Evolutionary conservation across 2,113 vertebrate species (phyloP), one percentile per base, ranked within the genome.

Genomic region (Oreocharis arfaki): DNA sequence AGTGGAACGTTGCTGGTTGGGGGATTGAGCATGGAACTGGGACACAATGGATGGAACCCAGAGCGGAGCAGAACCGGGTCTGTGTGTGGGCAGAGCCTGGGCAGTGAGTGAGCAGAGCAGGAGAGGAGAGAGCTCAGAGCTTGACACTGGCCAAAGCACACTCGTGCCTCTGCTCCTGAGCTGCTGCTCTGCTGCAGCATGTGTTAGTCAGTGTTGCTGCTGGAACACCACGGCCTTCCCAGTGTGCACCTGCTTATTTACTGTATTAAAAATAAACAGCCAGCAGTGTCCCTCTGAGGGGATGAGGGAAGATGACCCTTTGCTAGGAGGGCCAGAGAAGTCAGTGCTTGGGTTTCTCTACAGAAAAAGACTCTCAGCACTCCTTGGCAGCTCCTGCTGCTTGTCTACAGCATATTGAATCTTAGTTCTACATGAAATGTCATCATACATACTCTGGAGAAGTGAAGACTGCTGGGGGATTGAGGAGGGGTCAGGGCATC

Each of bases 241-340:
- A 3, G 7, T 6, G 14, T 9, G 19, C 23, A 11, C 37, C 33
- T 19, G 35, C 50, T 27, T 17, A 5, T 11, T 10, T 3, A 7
- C 4, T 16, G 8, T 39, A 49, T 7, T 1, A 13, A 27, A 69
- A 57, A 39, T 18, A 33, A 37, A 81, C 2, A 86, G 46, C n/a
- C 23, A 6, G 8, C 0, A 2, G 22, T 22, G 30, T 53, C 57
- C 35, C 44, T 26, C 41, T 16, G 46, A 65, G 32, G 39, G 5
- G 16, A 41, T 5, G 44, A 30, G 3, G 32, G 22, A 47, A 27
- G n/a, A 37, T 0, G 1, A 5, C 20, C 27, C 12, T 37, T 47
- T 1, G 1, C n/a, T 41, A 6, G 0, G 4, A 0, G 1, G 49
- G 44, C 37, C 69, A 39, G 24, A 49, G 35, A 24, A 44, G 35